Base-by-base conservation (phyloP, 2,888 invertebrate genomes). In the Cataglyphis cursor region DNA sequence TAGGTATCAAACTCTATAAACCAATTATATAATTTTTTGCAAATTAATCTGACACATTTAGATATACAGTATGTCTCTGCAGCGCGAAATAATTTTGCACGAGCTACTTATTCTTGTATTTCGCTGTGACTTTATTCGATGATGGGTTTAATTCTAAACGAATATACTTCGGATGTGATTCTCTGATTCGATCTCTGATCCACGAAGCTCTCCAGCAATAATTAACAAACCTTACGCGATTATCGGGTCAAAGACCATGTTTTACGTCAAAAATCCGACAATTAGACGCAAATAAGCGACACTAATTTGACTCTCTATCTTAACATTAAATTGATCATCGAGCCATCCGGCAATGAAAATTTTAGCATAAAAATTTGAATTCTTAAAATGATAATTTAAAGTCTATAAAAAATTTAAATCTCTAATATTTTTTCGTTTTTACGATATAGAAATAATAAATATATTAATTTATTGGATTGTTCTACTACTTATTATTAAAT, bases 161-260 rank as follows among this genome's bases (percentile, higher is more conserved):
- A 73, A 66, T 83, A 51, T 51, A 83, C 38, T 68, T 84, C 38
- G 57, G 73, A 35, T 83, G 54, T 61, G 62, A 54, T 51, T 38
- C 70, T 74, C 59, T 41, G 57, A 61, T 68, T 78, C 38, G 41
- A 48, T 82, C 28, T 10, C 38, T 57, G 10, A 31, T 44, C 48
- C 66, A 48, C 12, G 62, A 78, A 68, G 31, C 72, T 82, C 24
- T 38, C 48, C 24, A 64, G 81, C 54, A 72, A 82, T 82, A 86
- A 87, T 87, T 86, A 86, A 86, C 74, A 65, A 82, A 21, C 12
- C 38, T 83, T 75, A 80, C 38, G 44, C 68, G 80, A 86, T 87
- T 83, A 80, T 61, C 54, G 31, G 86, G 81, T 86, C 84, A 75
- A 61, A 75, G 83, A 84, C 62, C 72, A 64, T 59, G 59, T 61